These are phyloP conservation scores for Heliconius aoede DNA, from an alignment of 2,888 invertebrate genomes.

Conservation along the genomic window DNA sequence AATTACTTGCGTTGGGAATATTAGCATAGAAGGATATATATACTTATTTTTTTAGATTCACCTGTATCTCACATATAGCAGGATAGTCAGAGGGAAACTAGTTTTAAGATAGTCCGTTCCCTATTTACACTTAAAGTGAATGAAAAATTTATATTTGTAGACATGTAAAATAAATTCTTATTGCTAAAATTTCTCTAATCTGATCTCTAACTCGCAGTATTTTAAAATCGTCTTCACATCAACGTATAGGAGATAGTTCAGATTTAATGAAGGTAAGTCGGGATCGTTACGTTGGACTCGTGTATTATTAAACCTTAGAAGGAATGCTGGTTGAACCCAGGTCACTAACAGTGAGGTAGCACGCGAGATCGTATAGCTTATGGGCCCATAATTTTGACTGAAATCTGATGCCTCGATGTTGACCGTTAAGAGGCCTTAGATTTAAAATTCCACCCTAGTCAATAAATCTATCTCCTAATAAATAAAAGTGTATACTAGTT, in stretches of 20 bases:
- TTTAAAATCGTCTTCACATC: slow-evolving; percentile 9
- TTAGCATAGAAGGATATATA: neutral
- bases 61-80: no score
- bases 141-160: neutral
- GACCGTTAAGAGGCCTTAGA: slow-evolving; percentile 36
- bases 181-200: no score
- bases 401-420: slow-evolving; percentile 42
- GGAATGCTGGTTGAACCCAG: slow-evolving; percentile 74
- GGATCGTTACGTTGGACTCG: slow-evolving; percentile 75
- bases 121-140: neutral
- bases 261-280: slow-evolving; percentile 74
- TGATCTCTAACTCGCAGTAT: slow-evolving; percentile 37
- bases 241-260: slow-evolving; percentile 36
- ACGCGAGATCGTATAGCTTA: slow-evolving; percentile 55
- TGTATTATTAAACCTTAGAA: slow-evolving; percentile 81
- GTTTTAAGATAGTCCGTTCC: no score
- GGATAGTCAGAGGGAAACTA: no score
- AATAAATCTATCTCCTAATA: neutral
- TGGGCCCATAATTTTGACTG: slow-evolving; percentile 48
- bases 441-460: neutral
- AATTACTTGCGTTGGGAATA: neutral
- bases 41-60: no score
- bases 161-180: neutral
- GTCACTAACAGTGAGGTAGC: slow-evolving; percentile 76
- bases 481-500: neutral